Evolutionary conservation across 35 echinoderm and acorn worm species (phyloP), one percentile per base, ranked within the genome.

Genomic region (Lytechinus variegatus): DNA sequence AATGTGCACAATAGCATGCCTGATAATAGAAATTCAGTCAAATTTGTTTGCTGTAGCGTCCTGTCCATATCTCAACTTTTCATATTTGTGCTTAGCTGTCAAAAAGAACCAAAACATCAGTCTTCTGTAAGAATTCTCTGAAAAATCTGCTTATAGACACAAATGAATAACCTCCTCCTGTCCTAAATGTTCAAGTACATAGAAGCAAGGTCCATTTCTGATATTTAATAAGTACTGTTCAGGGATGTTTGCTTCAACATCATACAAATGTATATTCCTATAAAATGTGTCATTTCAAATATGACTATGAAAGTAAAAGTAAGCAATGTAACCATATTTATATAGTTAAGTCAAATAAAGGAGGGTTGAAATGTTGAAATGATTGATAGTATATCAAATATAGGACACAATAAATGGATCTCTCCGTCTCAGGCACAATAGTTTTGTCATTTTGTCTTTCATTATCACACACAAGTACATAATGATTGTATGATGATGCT

Each of bases 231-330:
- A 79, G 66, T 19, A 16, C 19, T 79, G 66, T 79, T 19, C 66
- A 79, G 66, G 66, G 6, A 24, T 79, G 21, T 79, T 79, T 79
- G 8, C 66, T 79, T 4, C 21, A 58, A 79, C 19, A 24, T 7
- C n/a, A 24, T 79, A 24, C 66, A 79, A 44, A 8, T 24, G 66
- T 79, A 79, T 16, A 79, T 79, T 79, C n/a, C 66, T 79, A 79
- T n/a, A 79, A 79, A 14, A 79, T 79, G 66, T 79, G 66, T 79
- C 66, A 79, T 24, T 79, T 79, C 66, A 79, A 79, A 79, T 79
- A 79, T 79, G 66, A 19, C 66, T 24, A 19, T 19, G n/a, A 79
- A 79, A 79, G 66, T 24, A 79, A 79, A 58, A 79, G 66, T 24
- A 44, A 44, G 33, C 33, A 44, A 44, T 44, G 19, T 79, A 24